phyloP scores from a whole-genome alignment of 92 coral and sea anemone species.

The Pocillopora grandis region DNA sequence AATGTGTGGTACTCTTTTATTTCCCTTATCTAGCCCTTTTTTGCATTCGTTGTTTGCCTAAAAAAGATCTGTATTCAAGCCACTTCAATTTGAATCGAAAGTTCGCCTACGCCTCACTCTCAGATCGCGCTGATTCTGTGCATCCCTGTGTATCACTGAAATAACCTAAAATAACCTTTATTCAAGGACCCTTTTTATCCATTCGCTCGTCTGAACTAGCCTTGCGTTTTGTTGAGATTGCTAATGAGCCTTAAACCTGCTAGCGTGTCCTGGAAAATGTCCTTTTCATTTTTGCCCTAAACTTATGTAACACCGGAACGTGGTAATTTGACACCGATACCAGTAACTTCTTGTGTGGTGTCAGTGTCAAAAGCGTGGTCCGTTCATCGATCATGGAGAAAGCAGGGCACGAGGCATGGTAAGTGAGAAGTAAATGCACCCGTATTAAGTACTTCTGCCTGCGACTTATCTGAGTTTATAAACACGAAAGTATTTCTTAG shows the following conservation, averaged over 20 bases:
- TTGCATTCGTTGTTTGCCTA: neutral
- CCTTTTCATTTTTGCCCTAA: conserved; percentile 2
- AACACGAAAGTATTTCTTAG: conserved; percentile 4
- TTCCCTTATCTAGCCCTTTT: neutral
- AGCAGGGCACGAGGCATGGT: conserved; percentile 6
- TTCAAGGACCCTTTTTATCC: neutral
- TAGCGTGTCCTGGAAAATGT: conserved; percentile 1
- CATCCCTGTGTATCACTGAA: conserved; percentile 5
- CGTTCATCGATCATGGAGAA: conserved; percentile 1
- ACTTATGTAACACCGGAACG: conserved; percentile 6
- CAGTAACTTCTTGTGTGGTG: neutral
- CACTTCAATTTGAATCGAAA: neutral
- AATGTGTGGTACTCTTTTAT: conserved; percentile 11
- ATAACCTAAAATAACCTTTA: neutral
- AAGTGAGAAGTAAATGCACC: conserved; percentile 14
- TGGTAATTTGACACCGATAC: neutral
- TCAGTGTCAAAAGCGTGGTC: neutral
- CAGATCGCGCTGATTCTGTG: conserved; percentile 5
- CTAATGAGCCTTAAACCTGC: neutral
- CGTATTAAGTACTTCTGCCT: conserved; percentile 10
- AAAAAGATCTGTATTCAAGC: neutral
- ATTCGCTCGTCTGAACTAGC: neutral
- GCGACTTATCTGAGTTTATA: conserved; percentile 2
- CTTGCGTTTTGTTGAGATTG: neutral
- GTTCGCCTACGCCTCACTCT: neutral